phyloP scores from a whole-genome alignment of 2,888 invertebrate genomes.

The Philereme vetulata region DNA sequence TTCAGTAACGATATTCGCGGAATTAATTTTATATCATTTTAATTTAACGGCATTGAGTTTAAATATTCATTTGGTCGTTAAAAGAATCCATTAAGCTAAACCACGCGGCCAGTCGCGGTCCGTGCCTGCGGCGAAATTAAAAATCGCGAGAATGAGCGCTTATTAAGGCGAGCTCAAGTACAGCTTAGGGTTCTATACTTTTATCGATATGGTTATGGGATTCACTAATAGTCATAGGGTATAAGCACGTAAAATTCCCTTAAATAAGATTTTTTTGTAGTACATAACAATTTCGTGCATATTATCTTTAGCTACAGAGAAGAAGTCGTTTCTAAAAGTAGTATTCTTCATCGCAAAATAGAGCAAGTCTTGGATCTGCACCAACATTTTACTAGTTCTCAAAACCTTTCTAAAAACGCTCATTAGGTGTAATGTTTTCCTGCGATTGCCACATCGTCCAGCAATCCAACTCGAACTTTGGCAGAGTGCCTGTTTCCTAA shows the following conservation, averaged over 20 bases:
- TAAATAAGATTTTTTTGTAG: constrained; percentile 20
- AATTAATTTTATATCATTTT: constrained; percentile 71
- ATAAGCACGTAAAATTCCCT: constrained; percentile 20
- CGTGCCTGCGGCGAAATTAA: constrained; percentile 53
- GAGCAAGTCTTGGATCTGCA: constrained; percentile 8
- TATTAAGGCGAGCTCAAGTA: constrained; percentile 39
- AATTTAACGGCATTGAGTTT: constrained; percentile 62
- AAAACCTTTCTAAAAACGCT: constrained; percentile 40
- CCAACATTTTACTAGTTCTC: constrained; percentile 31
- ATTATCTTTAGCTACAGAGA: constrained; percentile 5
- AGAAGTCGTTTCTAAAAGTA: background rate
- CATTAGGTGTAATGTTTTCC: constrained; percentile 42
- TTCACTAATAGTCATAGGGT: constrained; percentile 18
- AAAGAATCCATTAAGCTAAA: constrained; percentile 70
- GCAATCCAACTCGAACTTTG: constrained; percentile 39
- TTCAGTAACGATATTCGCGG: constrained; percentile 39
- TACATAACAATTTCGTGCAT: background rate
- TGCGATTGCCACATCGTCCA: constrained; percentile 30
- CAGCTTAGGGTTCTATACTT: constrained; percentile 33
- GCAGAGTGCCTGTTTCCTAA: constrained; percentile 43
- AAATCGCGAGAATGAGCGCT: constrained; percentile 49
- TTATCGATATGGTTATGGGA: constrained; percentile 33
- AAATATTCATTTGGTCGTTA: constrained; percentile 73
- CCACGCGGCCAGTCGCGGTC: constrained; percentile 46
- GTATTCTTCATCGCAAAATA: background rate